Conservation (phyloP, 2,888 invertebrate species). For the Drosophila eohydei region DNA sequence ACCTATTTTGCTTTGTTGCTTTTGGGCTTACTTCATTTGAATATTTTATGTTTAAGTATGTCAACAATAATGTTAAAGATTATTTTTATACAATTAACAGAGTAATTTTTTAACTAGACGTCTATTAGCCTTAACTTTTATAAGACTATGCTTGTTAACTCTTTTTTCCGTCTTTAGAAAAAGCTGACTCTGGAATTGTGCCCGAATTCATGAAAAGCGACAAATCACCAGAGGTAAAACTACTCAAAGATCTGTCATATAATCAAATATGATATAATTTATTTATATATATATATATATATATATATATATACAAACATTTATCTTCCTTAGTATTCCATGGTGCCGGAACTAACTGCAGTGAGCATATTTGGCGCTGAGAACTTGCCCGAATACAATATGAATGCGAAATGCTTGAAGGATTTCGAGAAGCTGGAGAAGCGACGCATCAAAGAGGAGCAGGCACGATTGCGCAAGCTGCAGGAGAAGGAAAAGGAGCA, state of each 20-base stretch:
- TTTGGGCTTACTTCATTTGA: background rate
- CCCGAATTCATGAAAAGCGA: conserved; percentile 78
- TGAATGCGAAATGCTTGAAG: conserved; percentile 88
- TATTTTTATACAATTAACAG: background rate
- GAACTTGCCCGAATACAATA: conserved; percentile 87
- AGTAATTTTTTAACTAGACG: background rate
- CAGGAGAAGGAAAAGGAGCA: conserved; percentile 89
- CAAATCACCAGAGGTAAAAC: conserved; percentile 78
- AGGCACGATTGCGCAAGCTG: conserved; percentile 82
- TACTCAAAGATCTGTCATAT: background rate
- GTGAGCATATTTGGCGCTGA: conserved; percentile 83
- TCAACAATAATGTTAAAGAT: too few relatives aligned
- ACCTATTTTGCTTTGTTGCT: background rate
- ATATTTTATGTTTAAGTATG: background rate
- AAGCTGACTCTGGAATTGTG: conserved; percentile 60
- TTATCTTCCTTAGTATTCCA: conserved; percentile 65
- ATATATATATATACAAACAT: background rate
- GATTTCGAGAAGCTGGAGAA: conserved; percentile 90
- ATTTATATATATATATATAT: background rate
- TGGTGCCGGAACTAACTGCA: conserved; percentile 70
- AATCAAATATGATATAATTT: background rate
- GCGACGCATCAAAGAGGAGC: conserved; percentile 88
- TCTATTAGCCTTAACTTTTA: background rate
- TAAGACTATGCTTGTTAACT: background rate
- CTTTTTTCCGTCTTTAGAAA: conserved; percentile 59